Conservation (phyloP, 2,888 invertebrate species). For the Didymodactylos carnosus region DNA sequence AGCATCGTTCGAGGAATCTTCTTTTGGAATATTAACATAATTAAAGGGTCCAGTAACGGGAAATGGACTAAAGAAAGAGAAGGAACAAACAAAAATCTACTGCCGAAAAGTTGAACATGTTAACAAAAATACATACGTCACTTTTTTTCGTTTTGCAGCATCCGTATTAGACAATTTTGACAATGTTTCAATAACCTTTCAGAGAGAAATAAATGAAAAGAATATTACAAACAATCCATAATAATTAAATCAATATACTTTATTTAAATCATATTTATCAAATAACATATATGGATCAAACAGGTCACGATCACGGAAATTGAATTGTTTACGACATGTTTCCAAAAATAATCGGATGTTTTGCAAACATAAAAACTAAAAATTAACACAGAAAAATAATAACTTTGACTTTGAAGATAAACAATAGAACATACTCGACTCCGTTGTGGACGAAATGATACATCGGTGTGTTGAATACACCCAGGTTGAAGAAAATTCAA, state of each 20-base stretch:
- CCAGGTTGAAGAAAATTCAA: not conserved
- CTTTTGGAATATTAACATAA: not conserved
- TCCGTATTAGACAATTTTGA: not conserved
- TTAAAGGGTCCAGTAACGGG: not conserved
- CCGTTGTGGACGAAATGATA: not conserved
- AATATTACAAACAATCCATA: too few species aligned
- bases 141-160: not conserved
- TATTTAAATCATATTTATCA: constrained; percentile 3
- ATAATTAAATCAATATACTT: not conserved
- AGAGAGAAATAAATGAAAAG: not conserved
- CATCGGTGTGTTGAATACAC: not conserved
- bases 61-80: too few species aligned
- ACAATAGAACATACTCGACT: not conserved
- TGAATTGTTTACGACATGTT: not conserved
- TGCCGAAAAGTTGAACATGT: too few species aligned
- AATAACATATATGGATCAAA: constrained; percentile 13
- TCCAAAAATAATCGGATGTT: constrained; percentile 10
- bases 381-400: too few species aligned
- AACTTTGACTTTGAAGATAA: not conserved
- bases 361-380: constrained; percentile 8
- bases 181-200: not conserved
- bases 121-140: too few species aligned
- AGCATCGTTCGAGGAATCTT: too few species aligned
- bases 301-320: constrained; percentile 9
- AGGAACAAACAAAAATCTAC: too few species aligned